A percentile compares a stretch with the other conserved stretches of the same genome.
These are phyloP conservation scores for Caenorhabditis japonica DNA, from an alignment of 2,888 invertebrate species.

Conservation along the genomic window DNA sequence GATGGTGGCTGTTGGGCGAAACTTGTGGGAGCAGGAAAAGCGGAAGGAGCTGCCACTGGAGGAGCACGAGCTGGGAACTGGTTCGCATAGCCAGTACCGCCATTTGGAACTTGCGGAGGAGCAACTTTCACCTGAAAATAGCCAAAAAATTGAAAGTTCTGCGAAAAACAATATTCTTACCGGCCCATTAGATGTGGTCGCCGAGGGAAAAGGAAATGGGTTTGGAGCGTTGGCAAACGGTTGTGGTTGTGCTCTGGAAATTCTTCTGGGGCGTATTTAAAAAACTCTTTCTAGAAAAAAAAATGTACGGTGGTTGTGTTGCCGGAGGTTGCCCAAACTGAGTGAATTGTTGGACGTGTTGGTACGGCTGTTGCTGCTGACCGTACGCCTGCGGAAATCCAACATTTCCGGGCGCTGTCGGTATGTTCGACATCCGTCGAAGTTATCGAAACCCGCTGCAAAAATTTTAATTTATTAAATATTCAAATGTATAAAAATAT, in stretches of 20 bases:
- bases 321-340: slow-evolving; percentile 40
- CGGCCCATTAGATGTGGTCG: slow-evolving; percentile 25
- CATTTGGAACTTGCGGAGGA: slow-evolving; percentile 20
- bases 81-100: slow-evolving; percentile 8
- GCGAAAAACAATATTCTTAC: too few relatives aligned
- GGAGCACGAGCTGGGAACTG: slow-evolving; percentile 4
- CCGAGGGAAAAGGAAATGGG: slow-evolving; percentile 30
- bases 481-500: background rate
- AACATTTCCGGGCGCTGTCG: slow-evolving; percentile 46
- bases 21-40: slow-evolving; percentile 8
- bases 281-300: background rate
- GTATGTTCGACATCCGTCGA: slow-evolving; percentile 49
- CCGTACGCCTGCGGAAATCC: slow-evolving; percentile 63
- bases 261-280: too few relatives aligned
- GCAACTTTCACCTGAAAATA: slow-evolving; percentile 16
- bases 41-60: slow-evolving; percentile 3
- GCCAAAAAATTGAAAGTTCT: background rate
- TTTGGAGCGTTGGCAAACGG: too few relatives aligned
- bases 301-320: slow-evolving; percentile 22
- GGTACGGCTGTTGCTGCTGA: slow-evolving; percentile 47
- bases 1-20: slow-evolving; percentile 2
- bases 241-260: slow-evolving; percentile 14
- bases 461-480: slow-evolving; percentile 1
- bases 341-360: slow-evolving; percentile 50
- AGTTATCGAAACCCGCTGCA: slow-evolving; percentile 47